phyloP scores from a whole-genome alignment of 1,140 invertebrate genomes.

The Ceratina japonica region DNA sequence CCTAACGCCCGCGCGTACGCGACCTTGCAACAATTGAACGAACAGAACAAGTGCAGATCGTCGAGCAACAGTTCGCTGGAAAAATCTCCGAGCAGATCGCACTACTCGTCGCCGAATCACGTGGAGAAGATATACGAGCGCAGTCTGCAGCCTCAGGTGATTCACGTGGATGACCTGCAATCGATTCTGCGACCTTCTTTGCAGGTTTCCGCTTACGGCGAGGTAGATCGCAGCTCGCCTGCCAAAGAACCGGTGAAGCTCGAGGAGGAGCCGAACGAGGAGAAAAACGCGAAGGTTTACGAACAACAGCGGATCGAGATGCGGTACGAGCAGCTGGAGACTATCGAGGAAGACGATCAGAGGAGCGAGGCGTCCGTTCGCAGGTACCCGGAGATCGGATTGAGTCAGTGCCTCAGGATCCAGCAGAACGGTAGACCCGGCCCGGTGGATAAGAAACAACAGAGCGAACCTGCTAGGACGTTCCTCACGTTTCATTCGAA shows the following conservation, averaged over 20 bases:
- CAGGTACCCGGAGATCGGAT: slow-evolving; percentile 57
- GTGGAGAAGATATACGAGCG: slow-evolving; percentile 71
- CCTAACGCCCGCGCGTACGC: slow-evolving; percentile 55
- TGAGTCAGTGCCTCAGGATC: slow-evolving; percentile 61
- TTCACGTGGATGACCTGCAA: slow-evolving; percentile 66
- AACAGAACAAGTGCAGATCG: slow-evolving; percentile 47
- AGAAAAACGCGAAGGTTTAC: slow-evolving; percentile 19
- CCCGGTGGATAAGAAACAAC: slow-evolving; percentile 17
- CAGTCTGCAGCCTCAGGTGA: slow-evolving; percentile 66
- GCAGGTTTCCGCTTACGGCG: slow-evolving; percentile 66
- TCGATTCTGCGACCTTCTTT: slow-evolving; percentile 60
- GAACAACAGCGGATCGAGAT: slow-evolving; percentile 37
- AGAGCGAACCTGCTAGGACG: slow-evolving; percentile 35
- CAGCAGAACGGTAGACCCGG: slow-evolving; percentile 57
- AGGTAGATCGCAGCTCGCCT: slow-evolving; percentile 44
- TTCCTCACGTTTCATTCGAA: slow-evolving; percentile 49
- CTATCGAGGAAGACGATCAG: slow-evolving; percentile 60
- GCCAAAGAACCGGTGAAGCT: slow-evolving; percentile 30
- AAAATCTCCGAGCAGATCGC: slow-evolving; percentile 38
- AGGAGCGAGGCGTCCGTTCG: slow-evolving; percentile 45
- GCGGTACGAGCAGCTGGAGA: slow-evolving; percentile 62
- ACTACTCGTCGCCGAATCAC: slow-evolving; percentile 59
- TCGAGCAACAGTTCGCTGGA: neutral
- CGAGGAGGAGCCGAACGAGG: slow-evolving; percentile 21
- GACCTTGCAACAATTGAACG: slow-evolving; percentile 50